phyloP scores from a whole-genome alignment of 2,888 invertebrate species.

The Sarcophaga variegata region DNA sequence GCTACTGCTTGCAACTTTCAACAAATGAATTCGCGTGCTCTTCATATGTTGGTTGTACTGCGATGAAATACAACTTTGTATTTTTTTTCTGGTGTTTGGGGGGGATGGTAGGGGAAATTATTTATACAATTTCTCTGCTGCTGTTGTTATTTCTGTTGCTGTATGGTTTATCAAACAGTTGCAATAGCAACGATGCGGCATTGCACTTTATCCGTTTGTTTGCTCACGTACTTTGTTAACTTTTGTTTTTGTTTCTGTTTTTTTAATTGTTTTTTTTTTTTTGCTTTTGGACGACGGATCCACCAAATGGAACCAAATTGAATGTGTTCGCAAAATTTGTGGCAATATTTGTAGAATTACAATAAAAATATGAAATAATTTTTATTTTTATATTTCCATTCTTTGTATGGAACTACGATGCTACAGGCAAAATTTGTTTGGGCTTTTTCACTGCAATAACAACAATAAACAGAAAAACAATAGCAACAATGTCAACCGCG shows the following conservation, averaged over 20 bases:
- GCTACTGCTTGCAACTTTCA: not conserved
- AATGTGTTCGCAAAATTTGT: constrained; percentile 12
- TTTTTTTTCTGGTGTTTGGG: not conserved
- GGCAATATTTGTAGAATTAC: constrained; percentile 29
- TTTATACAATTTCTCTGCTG: too few relatives aligned
- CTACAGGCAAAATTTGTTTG: constrained; percentile 40
- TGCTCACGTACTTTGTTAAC: not conserved
- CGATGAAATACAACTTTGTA: not conserved
- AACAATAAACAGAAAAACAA: constrained; percentile 8
- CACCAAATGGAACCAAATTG: not conserved
- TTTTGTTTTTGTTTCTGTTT: not conserved
- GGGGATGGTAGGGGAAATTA: too few relatives aligned
- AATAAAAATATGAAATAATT: not conserved
- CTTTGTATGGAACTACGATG: constrained; percentile 33
- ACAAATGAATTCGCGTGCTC: not conserved
- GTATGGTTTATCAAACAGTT: not conserved
- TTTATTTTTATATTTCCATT: constrained; percentile 22
- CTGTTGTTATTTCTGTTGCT: not conserved
- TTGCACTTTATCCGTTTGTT: not conserved
- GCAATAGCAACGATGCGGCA: constrained; percentile 5
- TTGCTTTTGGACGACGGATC: not conserved
- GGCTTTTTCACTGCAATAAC: constrained; percentile 2
- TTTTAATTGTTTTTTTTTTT: not conserved
- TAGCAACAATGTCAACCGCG: constrained; percentile 19
- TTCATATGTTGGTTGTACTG: constrained; percentile 12